These are phyloP conservation scores for Steatornis caripensis DNA, from an alignment of 2,113 vertebrate species.

Conservation along the genomic window DNA sequence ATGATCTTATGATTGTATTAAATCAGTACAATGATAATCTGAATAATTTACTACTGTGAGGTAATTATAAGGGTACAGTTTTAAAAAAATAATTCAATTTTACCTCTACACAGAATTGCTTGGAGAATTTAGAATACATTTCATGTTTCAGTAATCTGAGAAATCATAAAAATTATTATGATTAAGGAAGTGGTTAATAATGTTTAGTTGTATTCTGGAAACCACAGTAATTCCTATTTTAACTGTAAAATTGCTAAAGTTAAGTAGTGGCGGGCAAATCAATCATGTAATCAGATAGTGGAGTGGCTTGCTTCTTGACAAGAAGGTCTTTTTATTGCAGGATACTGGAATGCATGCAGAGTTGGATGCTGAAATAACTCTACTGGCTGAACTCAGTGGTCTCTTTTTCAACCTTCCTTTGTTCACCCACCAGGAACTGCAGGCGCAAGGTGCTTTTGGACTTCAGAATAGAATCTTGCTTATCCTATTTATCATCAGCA, in stretches of 20 bases:
- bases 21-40: slow-evolving; percentile 29
- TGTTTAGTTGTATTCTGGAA: neutral
- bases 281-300: neutral
- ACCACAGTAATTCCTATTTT: neutral
- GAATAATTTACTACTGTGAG: neutral
- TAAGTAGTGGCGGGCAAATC: neutral
- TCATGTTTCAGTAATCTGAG: neutral
- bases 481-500: accelerated
- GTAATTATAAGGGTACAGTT: neutral
- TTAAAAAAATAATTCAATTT: neutral
- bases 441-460: neutral
- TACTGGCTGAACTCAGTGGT: neutral
- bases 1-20: slow-evolving; percentile 1
- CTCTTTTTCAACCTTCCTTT: neutral
- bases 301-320: neutral
- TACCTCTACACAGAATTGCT: neutral
- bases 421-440: neutral
- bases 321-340: neutral
- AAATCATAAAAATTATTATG: slow-evolving; percentile 4
- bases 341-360: neutral
- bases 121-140: slow-evolving; percentile 29
- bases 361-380: neutral
- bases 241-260: neutral
- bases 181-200: slow-evolving; percentile 50
- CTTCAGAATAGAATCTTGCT: neutral